phyloP scores from a whole-genome alignment of 35 echinoderm and acorn worm species.

The Ophiothrix spiculata region DNA sequence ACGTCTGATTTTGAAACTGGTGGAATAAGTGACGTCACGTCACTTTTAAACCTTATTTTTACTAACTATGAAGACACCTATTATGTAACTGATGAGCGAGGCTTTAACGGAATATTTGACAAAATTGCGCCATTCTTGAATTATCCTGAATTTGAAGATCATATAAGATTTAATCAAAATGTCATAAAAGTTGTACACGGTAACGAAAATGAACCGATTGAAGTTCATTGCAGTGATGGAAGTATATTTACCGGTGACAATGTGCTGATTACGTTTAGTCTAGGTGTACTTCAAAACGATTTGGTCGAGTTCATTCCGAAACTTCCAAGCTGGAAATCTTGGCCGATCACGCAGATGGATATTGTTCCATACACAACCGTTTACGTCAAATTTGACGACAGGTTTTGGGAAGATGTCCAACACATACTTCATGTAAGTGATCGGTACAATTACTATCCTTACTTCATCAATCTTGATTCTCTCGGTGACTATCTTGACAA shows the following conservation, averaged over 20 bases:
- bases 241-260: background rate
- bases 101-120: background rate
- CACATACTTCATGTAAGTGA: slow-evolving; percentile 5
- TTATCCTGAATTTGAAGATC: background rate
- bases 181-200: slow-evolving; percentile 25
- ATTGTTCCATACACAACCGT: slow-evolving; percentile 21
- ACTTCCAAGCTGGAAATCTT: slow-evolving; percentile 40
- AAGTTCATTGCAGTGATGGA: slow-evolving; percentile 21
- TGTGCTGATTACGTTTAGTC: slow-evolving; percentile 36
- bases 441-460: slow-evolving; percentile 15
- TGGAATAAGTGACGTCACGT: too few relatives aligned
- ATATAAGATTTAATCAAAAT: slow-evolving; percentile 5
- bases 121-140: background rate
- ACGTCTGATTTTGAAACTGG: slow-evolving; percentile 29
- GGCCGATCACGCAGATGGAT: slow-evolving; percentile 8
- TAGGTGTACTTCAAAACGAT: slow-evolving; percentile 29
- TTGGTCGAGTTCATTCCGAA: slow-evolving; percentile 33
- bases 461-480: slow-evolving; percentile 34
- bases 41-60: too few relatives aligned
- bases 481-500: slow-evolving; percentile 18
- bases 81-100: background rate
- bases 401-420: slow-evolving; percentile 36
- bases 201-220: background rate
- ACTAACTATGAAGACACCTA: background rate
- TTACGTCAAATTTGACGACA: slow-evolving; percentile 25